Evolutionary conservation across 2,113 vertebrate genomes (phyloP).

Genomic region (Lycocorax pyrrhopterus): DNA sequence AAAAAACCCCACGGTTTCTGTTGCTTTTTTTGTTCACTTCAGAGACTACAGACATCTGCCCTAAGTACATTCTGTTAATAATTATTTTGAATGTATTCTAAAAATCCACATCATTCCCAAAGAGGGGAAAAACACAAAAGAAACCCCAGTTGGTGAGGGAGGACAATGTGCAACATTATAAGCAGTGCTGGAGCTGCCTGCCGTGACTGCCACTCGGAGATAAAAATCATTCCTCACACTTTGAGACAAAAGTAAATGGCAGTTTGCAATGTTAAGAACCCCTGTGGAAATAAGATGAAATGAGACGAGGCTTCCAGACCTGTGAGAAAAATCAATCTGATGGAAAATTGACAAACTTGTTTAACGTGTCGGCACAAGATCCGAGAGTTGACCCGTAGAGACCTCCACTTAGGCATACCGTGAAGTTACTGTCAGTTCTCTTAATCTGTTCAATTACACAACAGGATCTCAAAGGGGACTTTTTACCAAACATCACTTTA

Average conservation of each 20-base stretch:
- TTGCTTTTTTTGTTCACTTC: slow-evolving; percentile 34
- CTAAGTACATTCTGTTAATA: slow-evolving; percentile 38
- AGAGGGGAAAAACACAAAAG: slow-evolving; percentile 28
- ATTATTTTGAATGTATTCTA: slow-evolving; percentile 52
- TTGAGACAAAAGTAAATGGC: slow-evolving; percentile 73
- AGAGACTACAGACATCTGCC: slow-evolving; percentile 39
- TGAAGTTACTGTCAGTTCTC: slow-evolving; percentile 71
- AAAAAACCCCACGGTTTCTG: not conserved
- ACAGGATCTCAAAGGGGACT: slow-evolving; percentile 66
- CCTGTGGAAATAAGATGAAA: slow-evolving; percentile 75
- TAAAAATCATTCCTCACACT: slow-evolving; percentile 70
- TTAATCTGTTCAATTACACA: slow-evolving; percentile 77
- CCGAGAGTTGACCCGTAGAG: slow-evolving; percentile 76
- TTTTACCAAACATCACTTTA: slow-evolving; percentile 76
- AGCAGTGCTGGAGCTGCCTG: slow-evolving; percentile 34
- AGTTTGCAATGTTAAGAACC: slow-evolving; percentile 76
- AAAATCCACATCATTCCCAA: slow-evolving; percentile 36
- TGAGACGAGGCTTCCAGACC: slow-evolving; percentile 74
- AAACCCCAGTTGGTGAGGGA: slow-evolving; percentile 11
- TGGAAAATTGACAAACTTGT: slow-evolving; percentile 84
- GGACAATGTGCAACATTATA: slow-evolving; percentile 22
- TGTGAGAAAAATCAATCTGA: slow-evolving; percentile 84
- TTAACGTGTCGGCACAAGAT: slow-evolving; percentile 74
- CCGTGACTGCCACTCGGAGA: slow-evolving; percentile 53
- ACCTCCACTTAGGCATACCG: slow-evolving; percentile 72